phyloP scores from a whole-genome alignment of 1,140 invertebrate genomes.

The Amphibalanus amphitrite region DNA sequence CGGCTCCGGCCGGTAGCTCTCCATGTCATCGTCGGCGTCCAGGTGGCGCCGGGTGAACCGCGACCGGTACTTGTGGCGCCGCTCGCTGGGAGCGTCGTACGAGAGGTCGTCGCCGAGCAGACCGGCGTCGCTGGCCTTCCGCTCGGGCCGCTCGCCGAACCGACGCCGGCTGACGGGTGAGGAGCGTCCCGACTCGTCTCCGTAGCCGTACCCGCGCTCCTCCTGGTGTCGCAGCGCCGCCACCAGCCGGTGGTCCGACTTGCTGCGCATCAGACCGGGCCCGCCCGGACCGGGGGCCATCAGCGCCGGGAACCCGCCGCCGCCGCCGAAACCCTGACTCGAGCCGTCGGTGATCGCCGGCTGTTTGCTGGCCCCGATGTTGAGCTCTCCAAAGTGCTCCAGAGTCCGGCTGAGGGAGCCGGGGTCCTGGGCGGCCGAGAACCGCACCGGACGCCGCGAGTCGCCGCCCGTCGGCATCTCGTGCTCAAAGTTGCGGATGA shows the following conservation, averaged over 20 bases:
- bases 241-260: conserved; percentile 79
- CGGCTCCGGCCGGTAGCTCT: neutral
- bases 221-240: conserved; percentile 73
- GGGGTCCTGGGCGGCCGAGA: conserved; percentile 70
- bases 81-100: conserved; percentile 20
- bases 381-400: conserved; percentile 11
- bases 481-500: conserved; percentile 80
- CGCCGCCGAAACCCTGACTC: neutral
- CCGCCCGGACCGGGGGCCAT: neutral
- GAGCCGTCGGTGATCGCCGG: neutral
- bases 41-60: conserved; percentile 40
- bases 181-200: conserved; percentile 15
- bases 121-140: conserved; percentile 28
- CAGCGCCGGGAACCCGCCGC: neutral
- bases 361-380: neutral
- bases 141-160: conserved; percentile 23
- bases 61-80: conserved; percentile 41
- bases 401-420: conserved; percentile 29
- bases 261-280: conserved; percentile 56
- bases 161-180: conserved; percentile 18
- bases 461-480: conserved; percentile 55
- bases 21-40: conserved; percentile 13
- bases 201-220: conserved; percentile 27
- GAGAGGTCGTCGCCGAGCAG: conserved; percentile 7
- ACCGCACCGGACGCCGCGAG: conserved; percentile 51